Percentiles rank a stretch among this genome's conserved stretches.
phyloP scores from a whole-genome alignment of 53 echinoderm and acorn worm species.

The Arbacia lixula region DNA sequence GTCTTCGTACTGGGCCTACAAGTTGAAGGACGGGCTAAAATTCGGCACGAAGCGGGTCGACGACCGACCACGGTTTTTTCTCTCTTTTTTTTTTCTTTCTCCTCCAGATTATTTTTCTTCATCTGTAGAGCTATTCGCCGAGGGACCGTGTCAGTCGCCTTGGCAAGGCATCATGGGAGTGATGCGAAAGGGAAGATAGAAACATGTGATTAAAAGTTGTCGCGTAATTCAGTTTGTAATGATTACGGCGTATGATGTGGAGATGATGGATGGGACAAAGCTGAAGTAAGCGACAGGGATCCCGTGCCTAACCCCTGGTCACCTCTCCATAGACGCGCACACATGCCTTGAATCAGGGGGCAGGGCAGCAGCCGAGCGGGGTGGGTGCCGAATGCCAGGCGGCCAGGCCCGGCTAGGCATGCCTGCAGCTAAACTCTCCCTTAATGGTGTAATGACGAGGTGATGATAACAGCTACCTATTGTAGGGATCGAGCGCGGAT shows the following conservation, averaged over 20 bases:
- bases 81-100: constrained; percentile 12
- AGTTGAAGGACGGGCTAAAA: constrained; percentile 35
- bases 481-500: constrained; percentile 45
- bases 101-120: constrained; percentile 36
- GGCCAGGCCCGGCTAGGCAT: neutral
- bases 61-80: constrained; percentile 23
- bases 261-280: constrained; percentile 41
- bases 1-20: neutral
- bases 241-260: constrained; percentile 40
- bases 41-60: constrained; percentile 24
- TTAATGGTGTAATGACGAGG: constrained; percentile 59
- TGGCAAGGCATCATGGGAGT: constrained; percentile 42
- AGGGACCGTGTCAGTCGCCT: constrained; percentile 46
- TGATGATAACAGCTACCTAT: constrained; percentile 48
- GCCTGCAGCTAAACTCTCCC: constrained; percentile 39
- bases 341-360: constrained; percentile 38
- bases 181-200: constrained; percentile 36
- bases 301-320: constrained; percentile 42
- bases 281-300: constrained; percentile 35
- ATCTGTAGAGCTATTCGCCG: constrained; percentile 31
- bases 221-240: constrained; percentile 55
- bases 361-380: neutral
- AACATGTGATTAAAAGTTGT: constrained; percentile 54
- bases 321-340: constrained; percentile 42
- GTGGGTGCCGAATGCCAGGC: constrained; percentile 5